Evolutionary conservation across 1,140 invertebrate genomes (phyloP), one percentile per base, ranked within the genome.

Genomic region (Drosophila fuyamai): DNA sequence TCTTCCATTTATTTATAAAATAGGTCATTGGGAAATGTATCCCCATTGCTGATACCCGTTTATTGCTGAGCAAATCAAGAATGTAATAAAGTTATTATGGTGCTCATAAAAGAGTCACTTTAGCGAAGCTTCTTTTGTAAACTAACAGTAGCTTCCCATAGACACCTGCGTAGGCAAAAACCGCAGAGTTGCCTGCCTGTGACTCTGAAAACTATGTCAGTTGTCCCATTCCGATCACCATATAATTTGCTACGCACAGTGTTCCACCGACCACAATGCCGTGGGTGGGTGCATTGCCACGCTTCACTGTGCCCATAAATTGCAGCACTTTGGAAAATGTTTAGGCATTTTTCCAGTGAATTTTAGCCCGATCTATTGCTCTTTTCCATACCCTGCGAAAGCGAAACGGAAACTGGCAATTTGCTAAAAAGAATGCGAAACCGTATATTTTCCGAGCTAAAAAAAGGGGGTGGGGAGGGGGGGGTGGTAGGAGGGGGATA

Each of bases 371-470:
- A 43, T 58, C 65, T 53, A 54, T 36, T 29, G 46, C 47, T 51
- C 35, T 43, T 66, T 77, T 32, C 59, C 76, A 71, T 71, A 46
- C 41, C 53, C 46, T 63, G 38, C 41, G 29, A 55, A 51, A 68
- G 58, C 60, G 76, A 63, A 83, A 89, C 84, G 84, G 84, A 89
- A 89, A 89, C 84, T 75, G 84, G 84, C 81, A 89, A 89, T 89
- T 89, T 89, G 84, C 84, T 59, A 76, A 82, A 86, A 82, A 38
- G 61, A 59, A 61, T 40, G 12, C 35, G 9, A 53, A 65, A 48
- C 61, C 68, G 44, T 44, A 14, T 40, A 23, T 40, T 32, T 55
- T 32, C 9, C n/a, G 7, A 14, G 27, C 1, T 16, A 18, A 44
- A 10, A 9, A 1, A 18, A 7, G 14, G 7, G 23, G 23, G n/a